Evolutionary conservation across 2,888 invertebrate species (phyloP).

Genomic region (Schrankia costaestrigalis): DNA sequence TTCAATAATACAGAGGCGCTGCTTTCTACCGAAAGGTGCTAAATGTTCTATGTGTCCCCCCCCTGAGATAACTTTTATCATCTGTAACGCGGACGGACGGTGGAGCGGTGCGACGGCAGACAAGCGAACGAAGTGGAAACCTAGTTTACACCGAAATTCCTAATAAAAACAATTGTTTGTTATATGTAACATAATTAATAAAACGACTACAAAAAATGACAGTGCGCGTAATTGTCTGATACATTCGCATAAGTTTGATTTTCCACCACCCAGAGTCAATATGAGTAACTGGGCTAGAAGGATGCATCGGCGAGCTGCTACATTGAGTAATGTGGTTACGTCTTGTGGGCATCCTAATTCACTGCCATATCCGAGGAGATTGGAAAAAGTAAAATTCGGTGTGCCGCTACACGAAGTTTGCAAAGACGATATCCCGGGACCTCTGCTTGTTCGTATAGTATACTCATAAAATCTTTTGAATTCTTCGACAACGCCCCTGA

Average conservation of each 20-base stretch:
- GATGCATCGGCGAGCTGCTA: constrained; percentile 95
- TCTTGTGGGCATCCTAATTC: constrained; percentile 93
- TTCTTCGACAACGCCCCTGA: constrained; percentile 30
- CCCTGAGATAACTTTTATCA: constrained; percentile 22
- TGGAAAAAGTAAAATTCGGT: constrained; percentile 97
- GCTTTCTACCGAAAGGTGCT: too few species aligned
- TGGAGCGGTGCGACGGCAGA: constrained; percentile 21
- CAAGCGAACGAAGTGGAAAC: constrained; percentile 26
- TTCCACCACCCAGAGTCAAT: constrained; percentile 45
- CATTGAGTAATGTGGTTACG: constrained; percentile 93
- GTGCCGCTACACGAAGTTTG: constrained; percentile 95
- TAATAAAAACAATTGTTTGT: too few species aligned
- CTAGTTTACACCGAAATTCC: constrained; percentile 21
- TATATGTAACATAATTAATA: too few species aligned
- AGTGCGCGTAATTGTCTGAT: constrained; percentile 23
- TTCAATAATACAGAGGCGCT: too few species aligned
- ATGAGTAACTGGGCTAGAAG: constrained; percentile 96
- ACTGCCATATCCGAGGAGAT: constrained; percentile 89
- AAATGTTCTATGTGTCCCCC: too few species aligned
- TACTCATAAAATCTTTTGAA: too few species aligned
- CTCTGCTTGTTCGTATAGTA: constrained; percentile 88
- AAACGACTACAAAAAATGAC: constrained; percentile 27
- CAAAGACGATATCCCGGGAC: constrained; percentile 96
- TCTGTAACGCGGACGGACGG: constrained; percentile 17
- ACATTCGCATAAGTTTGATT: constrained; percentile 20